These are phyloP conservation scores for Desoria tigrina DNA, from an alignment of 2,888 invertebrate genomes.

Conservation along the genomic window DNA sequence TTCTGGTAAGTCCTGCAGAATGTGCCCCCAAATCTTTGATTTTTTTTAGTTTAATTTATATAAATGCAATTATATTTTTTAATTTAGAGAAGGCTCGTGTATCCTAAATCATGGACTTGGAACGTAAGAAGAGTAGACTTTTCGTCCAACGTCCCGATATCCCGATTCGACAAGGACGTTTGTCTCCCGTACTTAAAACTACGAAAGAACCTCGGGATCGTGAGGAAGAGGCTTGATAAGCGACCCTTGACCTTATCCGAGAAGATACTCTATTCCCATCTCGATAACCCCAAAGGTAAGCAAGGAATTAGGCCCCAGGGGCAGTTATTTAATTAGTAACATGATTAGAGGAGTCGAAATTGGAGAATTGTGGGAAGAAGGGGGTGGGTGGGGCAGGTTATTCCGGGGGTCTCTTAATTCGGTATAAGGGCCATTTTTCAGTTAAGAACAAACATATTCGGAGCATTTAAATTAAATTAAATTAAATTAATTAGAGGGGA, in stretches of 20 bases:
- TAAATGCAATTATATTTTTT: too few species aligned
- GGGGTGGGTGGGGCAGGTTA: too few species aligned
- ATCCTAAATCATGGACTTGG: conserved; percentile 31
- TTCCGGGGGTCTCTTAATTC: too few species aligned
- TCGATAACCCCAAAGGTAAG: conserved; percentile 80
- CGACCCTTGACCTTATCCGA: conserved; percentile 94
- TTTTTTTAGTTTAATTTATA: too few species aligned
- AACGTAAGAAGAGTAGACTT: conserved; percentile 25
- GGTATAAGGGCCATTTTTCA: too few species aligned
- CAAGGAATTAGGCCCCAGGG: too few species aligned
- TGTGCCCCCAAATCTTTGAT: too few species aligned
- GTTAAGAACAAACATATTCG: too few species aligned
- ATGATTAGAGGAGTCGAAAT: too few species aligned
- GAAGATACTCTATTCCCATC: conserved; percentile 95
- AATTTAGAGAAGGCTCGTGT: conserved; percentile 34
- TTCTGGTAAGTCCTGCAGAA: too few species aligned
- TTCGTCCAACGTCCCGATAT: conserved; percentile 32
- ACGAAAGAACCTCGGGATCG: conserved; percentile 71
- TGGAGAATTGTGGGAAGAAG: too few species aligned
- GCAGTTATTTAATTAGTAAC: not conserved
- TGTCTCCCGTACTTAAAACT: conserved; percentile 86
- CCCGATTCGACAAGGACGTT: conserved; percentile 74
- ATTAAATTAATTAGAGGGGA: conserved; percentile 68
- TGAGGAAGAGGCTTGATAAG: conserved; percentile 82
- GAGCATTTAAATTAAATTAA: not conserved